Percentiles rank a stretch among this genome's conserved stretches.
These are phyloP conservation scores for Phaethon lepturus DNA, from an alignment of 2,113 vertebrate species.

Conservation along the genomic window DNA sequence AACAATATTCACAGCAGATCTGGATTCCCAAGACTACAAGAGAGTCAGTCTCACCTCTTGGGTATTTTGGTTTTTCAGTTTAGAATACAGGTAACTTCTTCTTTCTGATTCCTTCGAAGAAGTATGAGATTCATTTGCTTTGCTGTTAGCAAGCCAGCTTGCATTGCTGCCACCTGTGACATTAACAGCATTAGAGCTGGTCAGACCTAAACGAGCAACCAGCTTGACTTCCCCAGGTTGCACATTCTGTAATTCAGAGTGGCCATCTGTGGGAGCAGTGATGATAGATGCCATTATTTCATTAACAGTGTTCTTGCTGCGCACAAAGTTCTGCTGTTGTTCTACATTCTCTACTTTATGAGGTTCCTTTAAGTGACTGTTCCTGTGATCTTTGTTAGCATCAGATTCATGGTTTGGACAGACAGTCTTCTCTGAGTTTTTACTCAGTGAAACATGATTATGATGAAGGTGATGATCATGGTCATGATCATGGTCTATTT, in stretches of 20 bases:
- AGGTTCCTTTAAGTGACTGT: constrained; percentile 56
- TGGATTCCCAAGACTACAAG: neutral
- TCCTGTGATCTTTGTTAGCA: constrained; percentile 52
- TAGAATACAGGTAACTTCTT: constrained; percentile 70
- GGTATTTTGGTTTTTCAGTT: constrained; percentile 60
- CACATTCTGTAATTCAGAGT: constrained; percentile 33
- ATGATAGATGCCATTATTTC: constrained; percentile 39
- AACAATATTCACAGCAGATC: neutral
- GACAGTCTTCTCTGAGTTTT: constrained; percentile 60
- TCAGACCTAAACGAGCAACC: neutral
- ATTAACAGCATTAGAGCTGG: constrained; percentile 9
- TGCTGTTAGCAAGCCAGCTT: constrained; percentile 15
- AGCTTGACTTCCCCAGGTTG: constrained; percentile 57
- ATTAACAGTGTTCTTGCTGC: constrained; percentile 62
- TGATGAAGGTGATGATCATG: constrained; percentile 60
- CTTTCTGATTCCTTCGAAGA: constrained; percentile 32
- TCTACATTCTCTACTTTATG: constrained; percentile 60
- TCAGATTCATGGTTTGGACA: constrained; percentile 63
- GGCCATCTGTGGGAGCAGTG: constrained; percentile 29
- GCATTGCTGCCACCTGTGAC: constrained; percentile 38
- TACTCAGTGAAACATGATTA: neutral
- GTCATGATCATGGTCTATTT: constrained; percentile 74
- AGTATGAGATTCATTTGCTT: constrained; percentile 49
- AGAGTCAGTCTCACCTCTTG: constrained; percentile 74
- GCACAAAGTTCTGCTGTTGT: constrained; percentile 62